These are phyloP conservation scores for Typhlomys cinereus DNA, from an alignment of 2,113 vertebrate genomes.

Conservation along the genomic window DNA sequence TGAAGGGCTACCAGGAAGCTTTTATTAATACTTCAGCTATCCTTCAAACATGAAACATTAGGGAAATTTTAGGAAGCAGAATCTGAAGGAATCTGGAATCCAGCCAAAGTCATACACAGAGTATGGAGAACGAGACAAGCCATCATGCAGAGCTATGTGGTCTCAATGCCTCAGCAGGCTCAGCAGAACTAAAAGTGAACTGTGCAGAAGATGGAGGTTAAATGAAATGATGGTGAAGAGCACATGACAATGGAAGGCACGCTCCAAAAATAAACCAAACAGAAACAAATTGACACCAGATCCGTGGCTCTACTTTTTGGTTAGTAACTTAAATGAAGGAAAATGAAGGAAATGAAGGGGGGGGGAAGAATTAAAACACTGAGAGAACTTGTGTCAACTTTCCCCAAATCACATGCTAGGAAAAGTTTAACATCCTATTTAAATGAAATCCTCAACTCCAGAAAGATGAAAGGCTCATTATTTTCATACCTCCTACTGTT, in stretches of 20 bases:
- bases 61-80: constrained; percentile 9
- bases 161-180: neutral
- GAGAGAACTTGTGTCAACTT: constrained; percentile 59
- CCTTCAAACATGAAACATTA: neutral
- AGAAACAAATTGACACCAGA: neutral
- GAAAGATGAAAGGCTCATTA: constrained; percentile 78
- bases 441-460: constrained; percentile 82
- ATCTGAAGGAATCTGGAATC: constrained; percentile 61
- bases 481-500: constrained; percentile 97
- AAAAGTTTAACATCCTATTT: constrained; percentile 78
- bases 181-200: neutral
- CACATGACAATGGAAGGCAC: neutral
- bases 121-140: neutral
- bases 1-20: neutral
- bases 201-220: neutral
- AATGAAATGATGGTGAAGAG: neutral
- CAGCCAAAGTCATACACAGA: neutral
- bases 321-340: neutral
- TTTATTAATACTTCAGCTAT: neutral
- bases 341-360: constrained; percentile 24
- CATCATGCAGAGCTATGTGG: constrained; percentile 41
- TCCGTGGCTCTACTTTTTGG: neutral
- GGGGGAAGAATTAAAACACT: neutral
- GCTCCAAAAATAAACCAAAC: constrained; percentile 12
- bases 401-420: constrained; percentile 81